Evolutionary conservation across 2,888 invertebrate genomes (phyloP).

Genomic region (Cephus runcator): DNA sequence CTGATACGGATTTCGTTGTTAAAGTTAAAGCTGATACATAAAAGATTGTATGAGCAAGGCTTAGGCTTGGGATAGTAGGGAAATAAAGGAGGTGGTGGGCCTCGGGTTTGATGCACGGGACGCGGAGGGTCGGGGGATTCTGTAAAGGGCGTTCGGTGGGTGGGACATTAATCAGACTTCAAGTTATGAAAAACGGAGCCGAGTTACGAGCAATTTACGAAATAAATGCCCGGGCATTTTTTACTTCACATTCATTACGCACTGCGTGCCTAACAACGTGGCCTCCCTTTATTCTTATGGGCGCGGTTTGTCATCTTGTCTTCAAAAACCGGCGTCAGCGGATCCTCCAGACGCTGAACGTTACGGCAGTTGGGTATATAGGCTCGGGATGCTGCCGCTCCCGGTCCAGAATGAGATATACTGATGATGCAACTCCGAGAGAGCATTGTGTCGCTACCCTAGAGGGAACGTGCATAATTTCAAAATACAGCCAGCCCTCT

Average conservation of each 20-base stretch:
- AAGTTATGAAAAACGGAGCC: slow-evolving; percentile 23
- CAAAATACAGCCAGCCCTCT: background rate
- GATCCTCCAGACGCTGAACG: background rate
- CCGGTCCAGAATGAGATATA: background rate
- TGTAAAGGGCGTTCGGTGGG: background rate
- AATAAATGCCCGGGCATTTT: slow-evolving; percentile 22
- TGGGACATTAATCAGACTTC: slow-evolving; percentile 19
- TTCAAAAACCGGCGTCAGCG: background rate
- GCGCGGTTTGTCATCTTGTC: slow-evolving; percentile 18
- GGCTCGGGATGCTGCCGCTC: background rate
- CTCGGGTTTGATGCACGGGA: background rate
- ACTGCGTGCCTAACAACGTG: slow-evolving; percentile 18
- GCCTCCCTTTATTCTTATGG: slow-evolving; percentile 12
- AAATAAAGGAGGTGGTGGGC: background rate
- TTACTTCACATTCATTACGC: slow-evolving; percentile 23
- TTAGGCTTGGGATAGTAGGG: background rate
- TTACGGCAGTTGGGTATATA: background rate
- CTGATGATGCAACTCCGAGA: background rate
- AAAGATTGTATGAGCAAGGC: slow-evolving; percentile 17
- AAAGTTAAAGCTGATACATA: slow-evolving; percentile 11
- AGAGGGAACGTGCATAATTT: background rate
- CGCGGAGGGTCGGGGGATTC: background rate
- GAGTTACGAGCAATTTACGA: slow-evolving; percentile 23
- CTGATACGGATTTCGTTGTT: background rate
- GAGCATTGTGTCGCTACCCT: background rate